Evolutionary conservation across 2,888 invertebrate genomes (phyloP).

Genomic region (Mythimna lalbum): DNA sequence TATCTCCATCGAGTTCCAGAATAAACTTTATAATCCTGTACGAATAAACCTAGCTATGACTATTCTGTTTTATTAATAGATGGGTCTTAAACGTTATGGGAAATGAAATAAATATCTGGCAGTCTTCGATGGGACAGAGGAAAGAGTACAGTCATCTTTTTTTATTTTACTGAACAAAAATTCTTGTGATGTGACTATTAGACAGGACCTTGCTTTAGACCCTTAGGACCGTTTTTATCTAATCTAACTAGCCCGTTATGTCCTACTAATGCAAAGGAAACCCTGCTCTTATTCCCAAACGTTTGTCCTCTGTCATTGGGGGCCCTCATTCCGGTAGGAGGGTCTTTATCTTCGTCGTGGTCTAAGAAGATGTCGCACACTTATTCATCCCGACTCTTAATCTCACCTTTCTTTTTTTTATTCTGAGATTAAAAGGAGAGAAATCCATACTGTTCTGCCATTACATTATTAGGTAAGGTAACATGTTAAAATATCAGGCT

Average conservation of each 20-base stretch:
- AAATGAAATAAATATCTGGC: not conserved
- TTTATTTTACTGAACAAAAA: not conserved
- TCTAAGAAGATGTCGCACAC: no score
- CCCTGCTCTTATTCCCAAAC: no score
- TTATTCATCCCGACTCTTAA: no score
- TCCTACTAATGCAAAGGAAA: no score
- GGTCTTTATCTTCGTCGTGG: no score
- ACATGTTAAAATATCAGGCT: no score
- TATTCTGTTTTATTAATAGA: slow-evolving; percentile 1
- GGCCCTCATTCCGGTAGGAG: no score
- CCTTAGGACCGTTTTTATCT: not conserved
- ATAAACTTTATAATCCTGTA: slow-evolving; percentile 9
- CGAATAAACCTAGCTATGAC: slow-evolving; percentile 6
- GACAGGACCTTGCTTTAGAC: not conserved
- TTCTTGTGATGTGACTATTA: not conserved
- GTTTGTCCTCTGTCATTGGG: no score
- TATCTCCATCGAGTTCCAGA: slow-evolving; percentile 46
- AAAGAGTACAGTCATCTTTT: not conserved
- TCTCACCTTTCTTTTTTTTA: not conserved
- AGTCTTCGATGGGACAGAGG: not conserved
- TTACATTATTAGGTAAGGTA: no score
- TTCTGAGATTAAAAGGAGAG: not conserved
- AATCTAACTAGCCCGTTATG: no score
- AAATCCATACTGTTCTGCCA: not conserved
- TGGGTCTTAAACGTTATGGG: not conserved